These are phyloP conservation scores for Hoplias malabaricus DNA, from an alignment of 2,113 vertebrate genomes.

Conservation along the genomic window DNA sequence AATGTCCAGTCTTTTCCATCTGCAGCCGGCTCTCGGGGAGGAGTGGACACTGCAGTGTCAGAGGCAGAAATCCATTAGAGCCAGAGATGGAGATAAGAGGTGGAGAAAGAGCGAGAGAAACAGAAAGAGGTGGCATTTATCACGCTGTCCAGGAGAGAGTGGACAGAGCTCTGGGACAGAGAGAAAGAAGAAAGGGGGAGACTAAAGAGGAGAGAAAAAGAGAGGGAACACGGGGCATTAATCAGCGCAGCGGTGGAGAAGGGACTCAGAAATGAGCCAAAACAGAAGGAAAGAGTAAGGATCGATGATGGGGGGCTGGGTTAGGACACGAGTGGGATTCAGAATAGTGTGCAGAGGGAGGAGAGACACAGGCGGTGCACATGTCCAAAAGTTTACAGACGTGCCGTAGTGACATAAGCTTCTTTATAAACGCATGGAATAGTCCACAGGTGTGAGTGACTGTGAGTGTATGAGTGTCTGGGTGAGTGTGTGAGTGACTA, in stretches of 20 bases:
- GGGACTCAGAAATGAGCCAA: too few species aligned
- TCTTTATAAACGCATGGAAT: too few species aligned
- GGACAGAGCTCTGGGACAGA: not conserved
- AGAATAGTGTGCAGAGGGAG: not conserved
- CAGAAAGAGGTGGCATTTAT: conserved; percentile 23
- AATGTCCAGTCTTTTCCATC: conserved; percentile 62
- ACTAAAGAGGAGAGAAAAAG: conserved; percentile 33
- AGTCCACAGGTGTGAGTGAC: too few species aligned
- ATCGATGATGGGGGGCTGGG: too few species aligned
- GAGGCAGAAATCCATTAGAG: conserved; percentile 54
- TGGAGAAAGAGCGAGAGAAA: conserved; percentile 39
- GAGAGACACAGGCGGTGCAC: too few species aligned
- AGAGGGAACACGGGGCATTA: conserved; percentile 22
- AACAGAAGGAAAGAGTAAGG: conserved; percentile 12
- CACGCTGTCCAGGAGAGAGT: not conserved
- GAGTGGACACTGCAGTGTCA: conserved; percentile 43
- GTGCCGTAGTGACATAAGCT: too few species aligned
- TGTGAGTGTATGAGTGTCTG: too few species aligned
- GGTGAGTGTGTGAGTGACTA: too few species aligned
- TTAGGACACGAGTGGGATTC: conserved; percentile 33
- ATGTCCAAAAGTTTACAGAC: too few species aligned
- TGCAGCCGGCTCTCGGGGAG: conserved; percentile 45
- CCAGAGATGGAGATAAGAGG: conserved; percentile 39
- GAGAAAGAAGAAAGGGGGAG: conserved; percentile 20
- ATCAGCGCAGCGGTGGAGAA: too few species aligned